Evolutionary conservation across 2,797 vertebrate genomes (phyloP).

Genomic region (Melanotaenia trifasciata): DNA sequence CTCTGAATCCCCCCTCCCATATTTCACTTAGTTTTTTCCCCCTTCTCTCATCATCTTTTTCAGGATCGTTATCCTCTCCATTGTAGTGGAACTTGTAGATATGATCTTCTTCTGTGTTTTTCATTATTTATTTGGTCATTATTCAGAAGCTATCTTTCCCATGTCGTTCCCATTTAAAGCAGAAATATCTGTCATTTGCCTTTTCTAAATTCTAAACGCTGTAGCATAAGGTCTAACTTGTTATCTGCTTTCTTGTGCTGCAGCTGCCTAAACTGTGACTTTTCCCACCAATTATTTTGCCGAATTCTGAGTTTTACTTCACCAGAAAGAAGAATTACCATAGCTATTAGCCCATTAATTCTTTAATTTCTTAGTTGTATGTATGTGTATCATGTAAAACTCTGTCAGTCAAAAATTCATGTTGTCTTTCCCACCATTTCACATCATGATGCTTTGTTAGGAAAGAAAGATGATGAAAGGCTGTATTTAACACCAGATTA

Average conservation of each 20-base stretch:
- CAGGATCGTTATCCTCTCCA: background rate
- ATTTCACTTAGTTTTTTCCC: conserved; percentile 31
- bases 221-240: conserved; percentile 1
- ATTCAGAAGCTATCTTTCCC: conserved; percentile 33
- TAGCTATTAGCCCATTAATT: background rate
- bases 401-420: background rate
- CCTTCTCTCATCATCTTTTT: conserved; percentile 47
- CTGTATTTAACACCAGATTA: background rate
- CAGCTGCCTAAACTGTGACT: background rate
- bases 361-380: background rate
- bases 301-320: background rate
- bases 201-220: background rate
- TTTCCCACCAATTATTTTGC: background rate
- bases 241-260: background rate
- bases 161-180: conserved; percentile 13
- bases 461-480: background rate
- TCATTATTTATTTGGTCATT: conserved; percentile 38
- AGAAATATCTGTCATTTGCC: conserved; percentile 11
- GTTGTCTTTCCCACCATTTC: background rate
- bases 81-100: conserved; percentile 33
- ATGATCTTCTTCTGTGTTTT: conserved; percentile 34
- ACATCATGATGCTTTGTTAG: background rate
- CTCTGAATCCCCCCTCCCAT: background rate
- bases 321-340: background rate
- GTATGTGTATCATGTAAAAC: background rate